phyloP scores from a whole-genome alignment of 1,140 invertebrate genomes.

The Zaprionus vittiger region DNA sequence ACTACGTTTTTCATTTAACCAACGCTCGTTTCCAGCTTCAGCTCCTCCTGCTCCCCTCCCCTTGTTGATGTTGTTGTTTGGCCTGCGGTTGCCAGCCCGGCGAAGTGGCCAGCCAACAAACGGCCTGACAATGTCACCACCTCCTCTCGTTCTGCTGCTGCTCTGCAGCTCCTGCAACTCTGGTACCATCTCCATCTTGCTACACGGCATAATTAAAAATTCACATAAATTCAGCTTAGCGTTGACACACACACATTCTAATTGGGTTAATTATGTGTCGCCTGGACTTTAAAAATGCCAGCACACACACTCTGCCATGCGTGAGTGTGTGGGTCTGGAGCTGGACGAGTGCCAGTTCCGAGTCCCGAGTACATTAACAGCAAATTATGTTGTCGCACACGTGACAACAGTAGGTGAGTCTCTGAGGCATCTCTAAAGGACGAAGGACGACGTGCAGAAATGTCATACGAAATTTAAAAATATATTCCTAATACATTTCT shows the following conservation, averaged over 20 bases:
- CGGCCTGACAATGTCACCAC: slow-evolving; percentile 6
- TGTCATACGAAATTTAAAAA: not conserved
- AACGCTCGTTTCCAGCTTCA: slow-evolving; percentile 46
- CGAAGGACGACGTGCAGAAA: not conserved
- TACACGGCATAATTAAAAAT: slow-evolving; percentile 79
- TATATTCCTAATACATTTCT: not conserved
- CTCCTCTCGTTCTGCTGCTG: slow-evolving; percentile 15
- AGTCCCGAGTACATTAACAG: slow-evolving; percentile 67
- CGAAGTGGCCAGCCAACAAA: slow-evolving; percentile 48
- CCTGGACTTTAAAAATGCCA: slow-evolving; percentile 81
- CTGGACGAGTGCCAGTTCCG: slow-evolving; percentile 44
- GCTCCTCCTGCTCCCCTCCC: slow-evolving; percentile 48
- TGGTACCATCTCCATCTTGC: not conserved
- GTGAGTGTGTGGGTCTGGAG: slow-evolving; percentile 11
- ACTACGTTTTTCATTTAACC: slow-evolving; percentile 83
- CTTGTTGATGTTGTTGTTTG: slow-evolving; percentile 50
- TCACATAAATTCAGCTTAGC: slow-evolving; percentile 84
- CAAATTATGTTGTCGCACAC: slow-evolving; percentile 72
- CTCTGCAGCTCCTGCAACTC: not conserved
- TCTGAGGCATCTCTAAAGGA: slow-evolving; percentile 14
- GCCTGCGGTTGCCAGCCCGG: slow-evolving; percentile 62
- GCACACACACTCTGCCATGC: slow-evolving; percentile 16
- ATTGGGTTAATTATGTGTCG: slow-evolving; percentile 84
- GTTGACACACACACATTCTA: slow-evolving; percentile 75
- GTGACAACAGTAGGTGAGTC: slow-evolving; percentile 27